These are phyloP conservation scores for Drosophila navojoa DNA, from an alignment of 1,140 invertebrate species.

Conservation along the genomic window DNA sequence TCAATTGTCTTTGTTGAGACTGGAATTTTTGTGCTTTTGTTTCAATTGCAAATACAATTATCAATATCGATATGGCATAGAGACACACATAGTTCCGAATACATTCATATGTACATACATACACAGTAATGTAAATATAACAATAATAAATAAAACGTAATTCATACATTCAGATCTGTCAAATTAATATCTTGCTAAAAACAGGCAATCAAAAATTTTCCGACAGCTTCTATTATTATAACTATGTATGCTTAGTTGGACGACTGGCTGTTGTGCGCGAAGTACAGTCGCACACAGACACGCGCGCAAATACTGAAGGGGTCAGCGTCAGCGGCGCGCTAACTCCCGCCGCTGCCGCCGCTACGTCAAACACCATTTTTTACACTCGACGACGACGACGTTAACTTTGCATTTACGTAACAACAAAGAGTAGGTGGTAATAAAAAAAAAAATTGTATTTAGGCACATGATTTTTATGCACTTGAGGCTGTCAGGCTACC, in stretches of 20 bases:
- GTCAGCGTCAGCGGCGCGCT: slow-evolving; percentile 56
- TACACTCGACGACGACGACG: slow-evolving; percentile 62
- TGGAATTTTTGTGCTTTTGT: slow-evolving; percentile 42
- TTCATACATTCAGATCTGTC: slow-evolving; percentile 36
- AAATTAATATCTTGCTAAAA: slow-evolving; percentile 19
- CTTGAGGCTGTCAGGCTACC: slow-evolving; percentile 19
- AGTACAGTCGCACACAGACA: slow-evolving; percentile 77
- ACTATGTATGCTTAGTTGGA: slow-evolving; percentile 49
- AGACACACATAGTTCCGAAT: neutral
- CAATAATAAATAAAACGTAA: slow-evolving; percentile 4
- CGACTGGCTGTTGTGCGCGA: slow-evolving; percentile 38
- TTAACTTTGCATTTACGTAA: slow-evolving; percentile 79
- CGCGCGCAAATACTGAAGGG: slow-evolving; percentile 72
- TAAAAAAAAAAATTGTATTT: slow-evolving; percentile 44
- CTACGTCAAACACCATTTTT: slow-evolving; percentile 54
- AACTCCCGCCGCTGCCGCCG: slow-evolving; percentile 51
- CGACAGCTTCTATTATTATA: slow-evolving; percentile 66
- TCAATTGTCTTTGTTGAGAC: slow-evolving; percentile 41
- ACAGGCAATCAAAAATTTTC: slow-evolving; percentile 38
- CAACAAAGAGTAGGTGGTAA: slow-evolving; percentile 59
- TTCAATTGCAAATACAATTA: slow-evolving; percentile 31
- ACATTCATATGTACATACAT: neutral
- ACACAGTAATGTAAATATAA: neutral
- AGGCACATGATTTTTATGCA: slow-evolving; percentile 67
- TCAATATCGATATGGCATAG: slow-evolving; percentile 6